These are phyloP conservation scores for Elysia crispata DNA, from an alignment of 2,888 invertebrate genomes.

Conservation along the genomic window DNA sequence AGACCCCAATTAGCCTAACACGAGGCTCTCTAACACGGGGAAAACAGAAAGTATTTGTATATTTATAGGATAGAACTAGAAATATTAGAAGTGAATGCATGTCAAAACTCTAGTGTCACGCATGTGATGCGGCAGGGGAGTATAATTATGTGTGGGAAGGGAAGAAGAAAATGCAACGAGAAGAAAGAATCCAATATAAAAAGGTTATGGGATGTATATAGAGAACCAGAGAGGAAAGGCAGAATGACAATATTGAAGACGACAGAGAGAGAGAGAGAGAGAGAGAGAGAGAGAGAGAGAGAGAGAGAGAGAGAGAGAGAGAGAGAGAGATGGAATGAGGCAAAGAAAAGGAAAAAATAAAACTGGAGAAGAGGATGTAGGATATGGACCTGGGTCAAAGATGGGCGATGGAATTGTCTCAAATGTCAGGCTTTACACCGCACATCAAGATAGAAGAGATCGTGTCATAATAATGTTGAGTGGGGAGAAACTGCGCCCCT, in stretches of 20 bases:
- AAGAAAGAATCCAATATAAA: neutral
- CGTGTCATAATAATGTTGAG: too few relatives aligned
- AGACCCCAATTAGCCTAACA: too few relatives aligned
- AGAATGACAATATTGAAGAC: neutral
- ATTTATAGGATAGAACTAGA: too few relatives aligned
- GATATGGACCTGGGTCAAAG: neutral
- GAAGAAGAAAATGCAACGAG: neutral
- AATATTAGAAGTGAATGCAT: too few relatives aligned
- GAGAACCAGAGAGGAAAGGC: neutral
- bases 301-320: conserved; percentile 11
- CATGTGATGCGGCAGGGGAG: too few relatives aligned
- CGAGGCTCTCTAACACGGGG: too few relatives aligned
- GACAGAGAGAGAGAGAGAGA: too few relatives aligned
- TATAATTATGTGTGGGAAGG: neutral
- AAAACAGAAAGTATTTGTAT: too few relatives aligned
- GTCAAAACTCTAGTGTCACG: too few relatives aligned
- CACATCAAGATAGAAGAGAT: too few relatives aligned
- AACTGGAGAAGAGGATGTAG: neutral
- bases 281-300: neutral
- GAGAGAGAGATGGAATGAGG: conserved; percentile 21
- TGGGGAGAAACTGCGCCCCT: too few relatives aligned
- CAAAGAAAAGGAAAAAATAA: neutral
- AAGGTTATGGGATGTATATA: neutral
- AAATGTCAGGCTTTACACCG: neutral
- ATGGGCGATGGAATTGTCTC: neutral